These are phyloP conservation scores for Hipparchia semele DNA, from an alignment of 2,888 invertebrate species.

Conservation along the genomic window DNA sequence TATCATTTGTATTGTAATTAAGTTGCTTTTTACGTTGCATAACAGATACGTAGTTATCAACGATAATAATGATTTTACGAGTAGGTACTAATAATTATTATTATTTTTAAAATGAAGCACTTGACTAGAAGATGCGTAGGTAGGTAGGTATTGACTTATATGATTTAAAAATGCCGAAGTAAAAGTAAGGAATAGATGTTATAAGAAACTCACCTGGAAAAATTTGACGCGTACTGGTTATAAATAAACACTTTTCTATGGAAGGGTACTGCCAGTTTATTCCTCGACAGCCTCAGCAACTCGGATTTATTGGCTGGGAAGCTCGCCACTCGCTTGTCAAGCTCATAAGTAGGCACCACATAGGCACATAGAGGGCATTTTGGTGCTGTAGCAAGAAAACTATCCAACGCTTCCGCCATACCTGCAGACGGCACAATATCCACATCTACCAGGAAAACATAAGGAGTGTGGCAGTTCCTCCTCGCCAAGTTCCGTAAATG, in stretches of 20 bases:
- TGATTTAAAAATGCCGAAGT: too few relatives aligned
- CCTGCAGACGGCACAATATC: conserved; percentile 92
- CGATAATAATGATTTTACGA: too few relatives aligned
- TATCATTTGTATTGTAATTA: too few relatives aligned
- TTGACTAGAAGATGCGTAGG: too few relatives aligned
- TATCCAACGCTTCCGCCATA: conserved; percentile 87
- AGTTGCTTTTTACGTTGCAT: too few relatives aligned
- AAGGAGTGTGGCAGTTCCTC: conserved; percentile 91
- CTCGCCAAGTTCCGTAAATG: conserved; percentile 93
- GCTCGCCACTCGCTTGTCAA: conserved; percentile 88
- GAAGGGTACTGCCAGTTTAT: conserved; percentile 93
- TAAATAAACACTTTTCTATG: conserved; percentile 96
- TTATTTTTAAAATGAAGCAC: too few relatives aligned
- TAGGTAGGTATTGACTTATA: too few relatives aligned
- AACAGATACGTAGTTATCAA: too few relatives aligned
- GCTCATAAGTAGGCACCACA: conserved; percentile 95
- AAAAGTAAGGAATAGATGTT: not conserved
- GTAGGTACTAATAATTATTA: too few relatives aligned
- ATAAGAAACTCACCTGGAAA: conserved; percentile 86
- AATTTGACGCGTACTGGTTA: conserved; percentile 96
- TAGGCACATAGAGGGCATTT: conserved; percentile 89
- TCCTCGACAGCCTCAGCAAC: conserved; percentile 88
- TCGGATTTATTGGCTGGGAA: conserved; percentile 93
- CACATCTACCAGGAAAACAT: conserved; percentile 93
- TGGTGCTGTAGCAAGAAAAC: conserved; percentile 84